phyloP scores from a whole-genome alignment of 2,113 vertebrate species.

The Pelmatolapia mariae region DNA sequence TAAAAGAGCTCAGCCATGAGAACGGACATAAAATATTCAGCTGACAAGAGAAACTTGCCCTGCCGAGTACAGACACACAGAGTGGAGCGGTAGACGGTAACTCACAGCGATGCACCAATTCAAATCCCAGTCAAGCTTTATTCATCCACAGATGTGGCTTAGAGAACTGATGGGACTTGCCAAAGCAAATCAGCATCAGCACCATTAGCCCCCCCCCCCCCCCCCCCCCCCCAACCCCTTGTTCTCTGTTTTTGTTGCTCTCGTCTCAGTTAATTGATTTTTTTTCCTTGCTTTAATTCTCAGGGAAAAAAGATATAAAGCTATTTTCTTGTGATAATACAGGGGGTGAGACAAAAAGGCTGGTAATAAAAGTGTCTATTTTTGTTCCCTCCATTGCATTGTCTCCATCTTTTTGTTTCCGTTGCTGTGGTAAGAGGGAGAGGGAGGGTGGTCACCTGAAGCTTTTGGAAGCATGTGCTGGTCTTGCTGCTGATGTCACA shows the following conservation, averaged over 20 bases:
- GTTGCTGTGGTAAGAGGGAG: not conserved
- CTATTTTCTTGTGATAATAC: not conserved
- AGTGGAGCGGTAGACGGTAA: not conserved
- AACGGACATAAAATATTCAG: slow-evolving; percentile 45
- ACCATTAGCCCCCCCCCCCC: not conserved
- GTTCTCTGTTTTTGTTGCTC: not conserved
- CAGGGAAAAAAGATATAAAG: not conserved
- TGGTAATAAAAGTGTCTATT: not conserved
- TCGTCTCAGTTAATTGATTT: not conserved
- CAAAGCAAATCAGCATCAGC: not conserved
- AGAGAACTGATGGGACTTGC: slow-evolving; percentile 1
- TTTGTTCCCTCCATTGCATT: not conserved
- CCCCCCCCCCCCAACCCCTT: too few species aligned
- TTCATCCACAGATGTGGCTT: not conserved
- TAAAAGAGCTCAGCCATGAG: slow-evolving; percentile 32
- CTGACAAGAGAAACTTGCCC: slow-evolving; percentile 6
- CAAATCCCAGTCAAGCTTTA: slow-evolving; percentile 12
- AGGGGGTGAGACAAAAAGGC: not conserved
- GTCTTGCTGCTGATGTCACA: slow-evolving; percentile 34
- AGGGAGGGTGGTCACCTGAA: not conserved
- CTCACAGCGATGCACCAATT: not conserved
- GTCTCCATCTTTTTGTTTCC: not conserved
- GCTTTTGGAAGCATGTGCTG: not conserved
- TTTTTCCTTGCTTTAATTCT: not conserved
- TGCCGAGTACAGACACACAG: not conserved